phyloP scores from a whole-genome alignment of 2,113 vertebrate genomes.

The Etheostoma spectabile region DNA sequence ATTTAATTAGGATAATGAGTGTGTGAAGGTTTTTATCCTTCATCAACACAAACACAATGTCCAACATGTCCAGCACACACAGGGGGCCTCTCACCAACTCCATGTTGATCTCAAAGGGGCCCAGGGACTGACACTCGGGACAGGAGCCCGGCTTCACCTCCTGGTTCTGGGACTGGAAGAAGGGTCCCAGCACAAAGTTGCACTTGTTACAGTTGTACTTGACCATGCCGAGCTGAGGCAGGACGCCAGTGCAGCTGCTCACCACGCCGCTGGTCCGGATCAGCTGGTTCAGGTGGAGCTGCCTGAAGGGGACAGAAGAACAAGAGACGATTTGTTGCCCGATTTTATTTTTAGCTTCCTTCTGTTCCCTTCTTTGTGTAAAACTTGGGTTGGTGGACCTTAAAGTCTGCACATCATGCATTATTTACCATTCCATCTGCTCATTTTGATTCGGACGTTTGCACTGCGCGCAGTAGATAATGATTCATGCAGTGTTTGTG shows the following conservation, averaged over 20 bases:
- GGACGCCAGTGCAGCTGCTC: conserved; percentile 94
- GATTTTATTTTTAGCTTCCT: too few species aligned
- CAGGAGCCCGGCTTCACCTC: conserved; percentile 98
- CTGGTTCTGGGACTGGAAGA: conserved; percentile 98
- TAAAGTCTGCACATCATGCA: neutral
- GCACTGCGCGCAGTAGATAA: neutral
- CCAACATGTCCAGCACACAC: too few species aligned
- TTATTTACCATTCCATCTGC: neutral
- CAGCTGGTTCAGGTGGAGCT: conserved; percentile 97
- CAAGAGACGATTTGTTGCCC: neutral
- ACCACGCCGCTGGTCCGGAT: conserved; percentile 97
- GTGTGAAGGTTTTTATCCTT: neutral
- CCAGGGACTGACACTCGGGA: conserved; percentile 94
- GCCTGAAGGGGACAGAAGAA: conserved; percentile 78
- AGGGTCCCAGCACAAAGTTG: conserved; percentile 93
- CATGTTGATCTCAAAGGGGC: conserved; percentile 99
- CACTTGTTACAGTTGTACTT: conserved; percentile 99
- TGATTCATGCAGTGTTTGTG: neutral
- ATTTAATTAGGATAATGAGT: neutral
- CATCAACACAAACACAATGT: neutral
- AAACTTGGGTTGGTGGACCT: neutral
- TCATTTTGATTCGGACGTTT: neutral
- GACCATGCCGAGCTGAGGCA: conserved; percentile 97
- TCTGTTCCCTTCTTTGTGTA: neutral
- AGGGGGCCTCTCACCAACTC: conserved; percentile 88